phyloP scores from a whole-genome alignment of 1,140 invertebrate genomes.

The Penaeus indicus region DNA sequence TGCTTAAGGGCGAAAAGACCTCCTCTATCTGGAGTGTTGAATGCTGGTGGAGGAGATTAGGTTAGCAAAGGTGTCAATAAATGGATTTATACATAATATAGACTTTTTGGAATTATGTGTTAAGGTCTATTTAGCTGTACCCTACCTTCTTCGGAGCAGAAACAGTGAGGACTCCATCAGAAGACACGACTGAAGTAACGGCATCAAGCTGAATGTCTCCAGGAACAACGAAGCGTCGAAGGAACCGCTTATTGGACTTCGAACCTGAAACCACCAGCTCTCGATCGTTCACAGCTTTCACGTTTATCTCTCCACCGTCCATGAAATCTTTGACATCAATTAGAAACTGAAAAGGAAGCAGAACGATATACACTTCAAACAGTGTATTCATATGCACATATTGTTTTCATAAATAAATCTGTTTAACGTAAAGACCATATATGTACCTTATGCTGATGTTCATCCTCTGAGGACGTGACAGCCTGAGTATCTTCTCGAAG shows the following conservation, averaged over 20 bases:
- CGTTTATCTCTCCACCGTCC: constrained; percentile 41
- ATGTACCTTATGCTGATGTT: constrained; percentile 15
- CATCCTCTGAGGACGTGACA: not conserved
- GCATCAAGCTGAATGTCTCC: constrained; percentile 75
- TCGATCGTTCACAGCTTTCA: constrained; percentile 39
- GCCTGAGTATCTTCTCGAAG: constrained; percentile 11
- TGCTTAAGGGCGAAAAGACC: no score
- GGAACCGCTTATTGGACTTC: constrained; percentile 77
- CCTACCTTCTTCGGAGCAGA: constrained; percentile 67
- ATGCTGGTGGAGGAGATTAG: no score
- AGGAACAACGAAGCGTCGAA: constrained; percentile 79
- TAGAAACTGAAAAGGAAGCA: constrained; percentile 28
- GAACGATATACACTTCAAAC: not conserved
- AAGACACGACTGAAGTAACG: constrained; percentile 72
- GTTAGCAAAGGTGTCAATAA: no score
- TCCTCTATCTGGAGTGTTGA: no score
- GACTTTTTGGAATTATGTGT: no score
- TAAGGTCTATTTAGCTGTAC: no score
- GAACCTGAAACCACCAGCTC: constrained; percentile 50
- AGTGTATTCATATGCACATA: not conserved
- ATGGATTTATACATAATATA: no score
- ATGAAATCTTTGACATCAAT: constrained; percentile 55
- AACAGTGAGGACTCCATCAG: constrained; percentile 68
- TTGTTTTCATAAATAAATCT: not conserved
- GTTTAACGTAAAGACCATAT: not conserved